phyloP scores from a whole-genome alignment of 2,888 invertebrate species.

The Brenthis hecate region DNA sequence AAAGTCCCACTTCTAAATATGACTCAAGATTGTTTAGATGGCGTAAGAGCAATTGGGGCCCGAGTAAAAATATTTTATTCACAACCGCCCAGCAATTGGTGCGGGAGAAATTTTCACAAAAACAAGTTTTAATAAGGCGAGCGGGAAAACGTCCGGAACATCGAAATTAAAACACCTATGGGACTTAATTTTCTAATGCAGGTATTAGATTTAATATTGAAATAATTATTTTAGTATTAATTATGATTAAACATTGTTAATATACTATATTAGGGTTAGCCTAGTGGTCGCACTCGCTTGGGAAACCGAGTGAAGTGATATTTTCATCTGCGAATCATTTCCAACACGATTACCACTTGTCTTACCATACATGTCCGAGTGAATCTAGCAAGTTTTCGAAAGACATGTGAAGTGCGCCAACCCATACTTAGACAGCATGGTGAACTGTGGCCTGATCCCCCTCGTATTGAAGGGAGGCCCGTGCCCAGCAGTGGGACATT shows the following conservation, averaged over 20 bases:
- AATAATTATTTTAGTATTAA: not conserved
- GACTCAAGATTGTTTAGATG: conserved; percentile 29
- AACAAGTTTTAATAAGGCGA: conserved; percentile 35
- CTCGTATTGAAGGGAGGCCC: no score
- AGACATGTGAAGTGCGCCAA: no score
- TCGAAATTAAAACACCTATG: conserved; percentile 25
- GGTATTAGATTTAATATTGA: not conserved
- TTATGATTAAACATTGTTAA: not conserved
- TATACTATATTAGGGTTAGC: no score
- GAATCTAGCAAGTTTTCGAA: no score
- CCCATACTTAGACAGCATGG: no score
- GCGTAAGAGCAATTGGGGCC: conserved; percentile 48
- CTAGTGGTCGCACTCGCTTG: no score
- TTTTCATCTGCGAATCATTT: no score
- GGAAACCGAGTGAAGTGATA: no score
- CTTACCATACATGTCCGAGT: no score
- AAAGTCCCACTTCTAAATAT: conserved; percentile 8
- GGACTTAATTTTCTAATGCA: not conserved
- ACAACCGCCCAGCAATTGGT: conserved; percentile 46
- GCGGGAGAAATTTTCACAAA: conserved; percentile 23
- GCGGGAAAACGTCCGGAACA: conserved; percentile 24
- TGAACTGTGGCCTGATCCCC: no score
- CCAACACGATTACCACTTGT: no score
- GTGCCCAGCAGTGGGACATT: no score
- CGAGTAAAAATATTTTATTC: conserved; percentile 58